Evolutionary conservation across 1,140 invertebrate species (phyloP), one percentile per base, ranked within the genome.

Genomic region (Cydia pomonella): DNA sequence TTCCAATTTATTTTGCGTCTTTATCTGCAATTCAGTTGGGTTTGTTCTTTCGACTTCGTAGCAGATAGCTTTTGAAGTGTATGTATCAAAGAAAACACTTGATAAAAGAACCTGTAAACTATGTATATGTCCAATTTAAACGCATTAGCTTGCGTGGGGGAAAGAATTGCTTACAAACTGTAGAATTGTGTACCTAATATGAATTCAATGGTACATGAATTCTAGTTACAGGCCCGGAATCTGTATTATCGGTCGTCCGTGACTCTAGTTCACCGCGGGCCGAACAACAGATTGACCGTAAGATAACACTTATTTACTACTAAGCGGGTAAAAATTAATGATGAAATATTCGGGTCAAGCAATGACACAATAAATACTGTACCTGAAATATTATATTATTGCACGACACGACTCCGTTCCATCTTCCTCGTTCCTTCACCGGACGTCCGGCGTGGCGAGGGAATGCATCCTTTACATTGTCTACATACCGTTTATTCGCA

Each of bases 181-280:
- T 9, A 38, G 33, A 38, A 38, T 38, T 16, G 41, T 50, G 47
- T n/a, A n/a, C 16, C 44, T 50, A 50, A 50, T 16, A 18, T 50
- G n/a, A 50, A 50, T 50, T 44, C 41, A 44, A 7, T 50, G 47
- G 16, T 64, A 82, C 81, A 80, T 83, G 84, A 87, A 81, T 82
- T 81, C 78, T 82, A 83, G 77, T 77, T 78, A 83, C 80, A 79
- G 80, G 75, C 74, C 75, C 76, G 73, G 76, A 82, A 72, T 76
- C 66, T 75, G 76, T 79, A 74, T 90, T 89, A 90, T 90, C 88
- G 74, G 50, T 41, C 76, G 87, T 80, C 89, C 89, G 79, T 91
- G 89, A 91, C 89, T 88, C 73, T 77, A 80, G 89, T 90, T 90
- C 86, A 90, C 84, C 83, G 78, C 75, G 72, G 77, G 80, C 81